Evolutionary conservation across 2,888 invertebrate species (phyloP).

Genomic region (Tipula vernalis): DNA sequence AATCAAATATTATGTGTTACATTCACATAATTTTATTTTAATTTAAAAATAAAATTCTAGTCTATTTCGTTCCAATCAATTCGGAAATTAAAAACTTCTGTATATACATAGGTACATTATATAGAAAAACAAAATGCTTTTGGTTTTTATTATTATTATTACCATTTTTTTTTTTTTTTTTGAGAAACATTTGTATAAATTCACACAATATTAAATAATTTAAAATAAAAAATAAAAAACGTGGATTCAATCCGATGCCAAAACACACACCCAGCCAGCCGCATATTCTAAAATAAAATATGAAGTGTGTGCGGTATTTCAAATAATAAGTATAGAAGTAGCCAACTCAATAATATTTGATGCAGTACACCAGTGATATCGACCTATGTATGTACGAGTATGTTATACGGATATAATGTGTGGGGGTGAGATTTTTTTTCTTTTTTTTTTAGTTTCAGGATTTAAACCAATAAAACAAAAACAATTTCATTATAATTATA

Average conservation of each 20-base stretch:
- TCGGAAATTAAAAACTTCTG: background rate
- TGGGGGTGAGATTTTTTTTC: background rate
- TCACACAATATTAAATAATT: constrained; percentile 15
- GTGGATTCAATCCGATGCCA: background rate
- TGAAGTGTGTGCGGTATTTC: background rate
- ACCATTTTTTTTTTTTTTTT: background rate
- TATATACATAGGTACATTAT: background rate
- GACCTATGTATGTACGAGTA: background rate
- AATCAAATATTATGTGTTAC: background rate
- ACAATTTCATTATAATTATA: background rate
- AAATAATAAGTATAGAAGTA: background rate
- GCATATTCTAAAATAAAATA: background rate
- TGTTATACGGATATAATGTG: no score
- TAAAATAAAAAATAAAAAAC: background rate
- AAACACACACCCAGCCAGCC: background rate
- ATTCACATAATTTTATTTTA: background rate
- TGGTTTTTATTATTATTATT: background rate
- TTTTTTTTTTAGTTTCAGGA: background rate
- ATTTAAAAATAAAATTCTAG: background rate
- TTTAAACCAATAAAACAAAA: background rate
- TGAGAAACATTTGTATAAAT: constrained; percentile 10
- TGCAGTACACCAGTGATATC: background rate
- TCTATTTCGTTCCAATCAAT: background rate
- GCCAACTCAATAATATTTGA: background rate
- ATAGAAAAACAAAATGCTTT: background rate